These are phyloP conservation scores for Lasius platythorax DNA, from an alignment of 2,888 invertebrate genomes.

Conservation along the genomic window DNA sequence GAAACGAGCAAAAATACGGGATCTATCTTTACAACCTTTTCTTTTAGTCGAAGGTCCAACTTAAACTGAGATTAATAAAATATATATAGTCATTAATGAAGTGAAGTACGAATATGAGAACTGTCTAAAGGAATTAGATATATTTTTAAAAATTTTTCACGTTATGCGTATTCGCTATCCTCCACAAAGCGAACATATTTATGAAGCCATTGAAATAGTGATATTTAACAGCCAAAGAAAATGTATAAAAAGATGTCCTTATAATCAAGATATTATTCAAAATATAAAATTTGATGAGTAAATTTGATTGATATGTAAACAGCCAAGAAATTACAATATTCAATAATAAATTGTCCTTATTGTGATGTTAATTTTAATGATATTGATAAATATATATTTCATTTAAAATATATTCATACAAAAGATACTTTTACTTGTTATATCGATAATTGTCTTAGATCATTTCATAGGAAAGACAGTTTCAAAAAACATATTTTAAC, in stretches of 20 bases:
- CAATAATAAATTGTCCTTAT: neutral
- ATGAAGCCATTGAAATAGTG: neutral
- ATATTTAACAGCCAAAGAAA: conserved; percentile 11
- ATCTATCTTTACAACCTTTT: conserved; percentile 3
- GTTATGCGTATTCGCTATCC: conserved; percentile 6
- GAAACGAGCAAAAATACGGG: conserved; percentile 10
- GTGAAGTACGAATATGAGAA: neutral
- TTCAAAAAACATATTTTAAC: conserved; percentile 19
- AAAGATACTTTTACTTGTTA: neutral
- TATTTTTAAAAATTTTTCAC: conserved; percentile 4
- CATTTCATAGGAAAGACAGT: conserved; percentile 5
- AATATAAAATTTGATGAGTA: neutral
- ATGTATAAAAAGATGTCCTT: too few species aligned
- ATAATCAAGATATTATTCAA: too few species aligned
- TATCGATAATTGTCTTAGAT: conserved; percentile 5
- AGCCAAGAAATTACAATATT: neutral
- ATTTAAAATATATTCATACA: conserved; percentile 16
- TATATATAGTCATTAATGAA: neutral
- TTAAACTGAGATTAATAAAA: conserved; percentile 4
- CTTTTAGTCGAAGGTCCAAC: neutral
- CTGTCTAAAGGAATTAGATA: neutral
- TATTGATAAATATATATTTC: conserved; percentile 19
- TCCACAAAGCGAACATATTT: conserved; percentile 22
- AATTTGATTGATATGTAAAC: neutral
- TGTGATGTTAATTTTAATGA: neutral